Evolutionary conservation across 2,797 vertebrate species (phyloP).

Genomic region (Squalus acanthias): DNA sequence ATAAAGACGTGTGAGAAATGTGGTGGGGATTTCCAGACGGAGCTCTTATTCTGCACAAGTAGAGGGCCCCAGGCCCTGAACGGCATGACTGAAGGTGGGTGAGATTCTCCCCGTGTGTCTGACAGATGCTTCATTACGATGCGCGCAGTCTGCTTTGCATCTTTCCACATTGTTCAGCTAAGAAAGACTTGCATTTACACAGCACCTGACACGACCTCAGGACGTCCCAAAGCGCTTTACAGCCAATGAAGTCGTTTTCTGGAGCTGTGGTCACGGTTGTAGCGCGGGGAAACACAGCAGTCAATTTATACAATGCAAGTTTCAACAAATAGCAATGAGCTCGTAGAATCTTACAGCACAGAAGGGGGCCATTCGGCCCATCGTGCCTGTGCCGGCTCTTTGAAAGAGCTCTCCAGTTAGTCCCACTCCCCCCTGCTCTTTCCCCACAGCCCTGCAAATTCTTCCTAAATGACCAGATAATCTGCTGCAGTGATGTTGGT

Average conservation of each 20-base stretch:
- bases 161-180: not conserved
- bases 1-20: conserved; percentile 53
- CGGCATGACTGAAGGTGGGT: not conserved
- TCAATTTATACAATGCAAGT: not conserved
- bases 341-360: not conserved
- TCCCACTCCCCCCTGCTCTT: not conserved
- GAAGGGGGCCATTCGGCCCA: not conserved
- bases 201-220: not conserved
- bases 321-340: not conserved
- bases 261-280: not conserved
- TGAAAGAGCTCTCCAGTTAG: not conserved
- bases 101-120: not conserved
- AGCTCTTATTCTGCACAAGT: conserved; percentile 54
- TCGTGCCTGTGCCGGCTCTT: not conserved
- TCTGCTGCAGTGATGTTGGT: not conserved
- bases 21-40: conserved; percentile 50
- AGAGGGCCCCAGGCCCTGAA: not conserved
- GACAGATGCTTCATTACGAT: not conserved
- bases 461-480: not conserved
- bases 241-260: not conserved
- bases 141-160: not conserved
- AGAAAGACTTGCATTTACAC: not conserved
- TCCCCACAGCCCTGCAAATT: not conserved
- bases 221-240: not conserved
- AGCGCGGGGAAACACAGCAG: not conserved